Evolutionary conservation across 1,140 invertebrate species (phyloP).

Genomic region (Scaptomyza graminum): DNA sequence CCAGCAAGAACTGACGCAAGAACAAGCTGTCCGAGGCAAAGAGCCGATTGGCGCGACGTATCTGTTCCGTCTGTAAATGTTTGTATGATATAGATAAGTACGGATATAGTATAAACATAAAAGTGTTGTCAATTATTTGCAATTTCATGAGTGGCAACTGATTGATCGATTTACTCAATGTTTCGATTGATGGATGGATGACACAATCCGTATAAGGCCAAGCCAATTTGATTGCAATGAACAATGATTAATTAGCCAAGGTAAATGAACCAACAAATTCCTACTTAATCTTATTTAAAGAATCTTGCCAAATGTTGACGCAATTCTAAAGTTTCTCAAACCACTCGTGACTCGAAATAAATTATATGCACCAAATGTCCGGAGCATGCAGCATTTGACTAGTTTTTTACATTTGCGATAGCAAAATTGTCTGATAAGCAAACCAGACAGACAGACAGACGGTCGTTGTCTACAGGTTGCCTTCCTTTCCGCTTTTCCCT

Average conservation of each 20-base stretch:
- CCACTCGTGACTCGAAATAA: constrained; percentile 52
- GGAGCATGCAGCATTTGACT: constrained; percentile 48
- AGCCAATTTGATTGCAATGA: not conserved
- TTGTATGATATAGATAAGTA: constrained; percentile 2
- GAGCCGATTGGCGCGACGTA: constrained; percentile 92
- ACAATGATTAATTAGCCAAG: constrained; percentile 18
- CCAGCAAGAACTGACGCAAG: constrained; percentile 91
- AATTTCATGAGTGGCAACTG: constrained; percentile 47
- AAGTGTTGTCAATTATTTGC: constrained; percentile 54
- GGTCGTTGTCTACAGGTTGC: constrained; percentile 9
- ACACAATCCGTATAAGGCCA: constrained; percentile 1
- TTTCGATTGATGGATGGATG: constrained; percentile 26
- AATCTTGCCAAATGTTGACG: constrained; percentile 22
- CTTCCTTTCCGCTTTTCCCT: not conserved
- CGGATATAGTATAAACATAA: constrained; percentile 8
- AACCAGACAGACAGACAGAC: constrained; percentile 30
- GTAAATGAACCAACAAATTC: not conserved
- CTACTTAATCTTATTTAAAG: not conserved
- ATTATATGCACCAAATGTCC: constrained; percentile 67
- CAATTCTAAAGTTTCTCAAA: constrained; percentile 12
- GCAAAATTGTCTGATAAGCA: constrained; percentile 50
- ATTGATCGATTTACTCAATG: constrained; percentile 2
- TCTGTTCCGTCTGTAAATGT: constrained; percentile 92
- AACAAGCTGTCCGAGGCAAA: constrained; percentile 96
- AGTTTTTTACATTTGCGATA: constrained; percentile 32